Percentiles rank a stretch among this genome's conserved stretches.
phyloP scores from a whole-genome alignment of 2,113 vertebrate species.

The Malaclemys terrapin region DNA sequence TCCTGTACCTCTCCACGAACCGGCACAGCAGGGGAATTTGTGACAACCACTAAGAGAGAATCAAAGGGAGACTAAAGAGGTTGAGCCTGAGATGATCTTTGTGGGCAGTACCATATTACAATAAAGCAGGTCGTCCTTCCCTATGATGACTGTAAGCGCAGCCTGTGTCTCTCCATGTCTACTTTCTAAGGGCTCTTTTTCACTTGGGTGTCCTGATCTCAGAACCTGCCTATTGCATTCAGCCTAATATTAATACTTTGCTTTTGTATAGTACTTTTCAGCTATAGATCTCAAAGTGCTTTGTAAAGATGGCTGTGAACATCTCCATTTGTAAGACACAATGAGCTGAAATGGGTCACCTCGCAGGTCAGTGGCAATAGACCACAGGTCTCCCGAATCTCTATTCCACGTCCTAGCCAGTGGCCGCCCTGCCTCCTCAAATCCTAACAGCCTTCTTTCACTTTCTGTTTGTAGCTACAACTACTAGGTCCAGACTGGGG shows the following conservation, averaged over 20 bases:
- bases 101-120: slow-evolving; percentile 45
- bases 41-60: slow-evolving; percentile 54
- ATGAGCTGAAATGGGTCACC: background rate
- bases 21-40: slow-evolving; percentile 41
- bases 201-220: slow-evolving; percentile 27
- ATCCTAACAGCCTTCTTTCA: slow-evolving; percentile 6
- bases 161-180: background rate
- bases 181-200: fast-evolving
- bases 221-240: background rate
- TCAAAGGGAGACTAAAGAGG: slow-evolving; percentile 63
- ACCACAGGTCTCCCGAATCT: background rate
- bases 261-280: background rate
- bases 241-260: background rate
- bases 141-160: background rate
- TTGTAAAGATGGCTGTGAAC: background rate
- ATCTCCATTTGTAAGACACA: background rate
- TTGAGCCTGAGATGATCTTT: slow-evolving; percentile 52
- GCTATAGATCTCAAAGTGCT: background rate
- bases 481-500: slow-evolving; percentile 1
- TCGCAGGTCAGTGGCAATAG: slow-evolving; percentile 2
- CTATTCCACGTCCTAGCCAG: fast-evolving
- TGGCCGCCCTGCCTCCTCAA: fast-evolving
- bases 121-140: slow-evolving; percentile 36
- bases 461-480: slow-evolving; percentile 57
- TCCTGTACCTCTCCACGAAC: background rate